A percentile compares a stretch with the other conserved stretches of the same genome.
phyloP scores from a whole-genome alignment of 2,888 invertebrate species.

The Lasioglossum morio region DNA sequence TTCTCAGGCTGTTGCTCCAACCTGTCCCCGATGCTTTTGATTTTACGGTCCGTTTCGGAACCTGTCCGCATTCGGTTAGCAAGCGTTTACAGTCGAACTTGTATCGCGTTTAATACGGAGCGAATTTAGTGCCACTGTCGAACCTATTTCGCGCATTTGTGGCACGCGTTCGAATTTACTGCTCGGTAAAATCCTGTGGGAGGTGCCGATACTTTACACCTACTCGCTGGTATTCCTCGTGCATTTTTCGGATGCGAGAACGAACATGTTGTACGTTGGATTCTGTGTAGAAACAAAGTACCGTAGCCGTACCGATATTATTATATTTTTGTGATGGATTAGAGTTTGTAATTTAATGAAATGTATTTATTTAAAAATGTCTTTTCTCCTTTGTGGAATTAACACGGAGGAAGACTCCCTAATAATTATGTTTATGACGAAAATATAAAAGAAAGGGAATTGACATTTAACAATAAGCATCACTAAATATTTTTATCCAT shows the following conservation, averaged over 20 bases:
- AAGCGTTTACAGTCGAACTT: neutral
- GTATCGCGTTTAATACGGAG: neutral
- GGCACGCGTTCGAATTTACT: neutral
- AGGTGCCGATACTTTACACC: neutral
- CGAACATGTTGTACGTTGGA: neutral
- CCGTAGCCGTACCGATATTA: neutral
- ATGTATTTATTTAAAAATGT: neutral
- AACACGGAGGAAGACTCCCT: too few relatives aligned
- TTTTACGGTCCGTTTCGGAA: constrained; percentile 36
- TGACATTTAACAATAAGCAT: neutral
- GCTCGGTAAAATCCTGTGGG: neutral
- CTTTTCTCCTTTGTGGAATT: too few relatives aligned
- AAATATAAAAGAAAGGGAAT: neutral
- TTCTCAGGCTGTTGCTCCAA: constrained; percentile 10
- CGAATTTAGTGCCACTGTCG: neutral
- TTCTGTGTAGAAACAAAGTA: neutral
- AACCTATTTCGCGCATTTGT: neutral
- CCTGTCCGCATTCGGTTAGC: neutral
- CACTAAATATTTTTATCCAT: too few relatives aligned
- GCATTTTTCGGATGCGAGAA: neutral
- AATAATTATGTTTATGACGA: neutral
- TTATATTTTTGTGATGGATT: neutral
- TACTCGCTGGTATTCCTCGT: neutral
- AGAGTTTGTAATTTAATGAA: neutral
- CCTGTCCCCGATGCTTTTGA: constrained; percentile 20